These are phyloP conservation scores for Hippocampus barbouri DNA, from an alignment of 2,113 vertebrate genomes.

Conservation along the genomic window DNA sequence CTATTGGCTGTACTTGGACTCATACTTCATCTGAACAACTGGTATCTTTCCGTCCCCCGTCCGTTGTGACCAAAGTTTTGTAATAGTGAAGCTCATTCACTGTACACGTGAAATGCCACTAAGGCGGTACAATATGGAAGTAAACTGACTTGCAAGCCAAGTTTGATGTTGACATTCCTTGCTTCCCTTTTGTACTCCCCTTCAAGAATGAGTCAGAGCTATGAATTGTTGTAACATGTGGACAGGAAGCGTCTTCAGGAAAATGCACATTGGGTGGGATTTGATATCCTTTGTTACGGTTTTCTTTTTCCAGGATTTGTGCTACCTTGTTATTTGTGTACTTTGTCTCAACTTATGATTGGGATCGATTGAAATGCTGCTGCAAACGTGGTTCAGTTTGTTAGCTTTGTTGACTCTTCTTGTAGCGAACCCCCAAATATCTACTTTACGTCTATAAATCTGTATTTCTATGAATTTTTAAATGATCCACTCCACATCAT, in stretches of 20 bases:
- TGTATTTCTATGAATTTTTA: too few species aligned
- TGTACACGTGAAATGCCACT: constrained; percentile 14
- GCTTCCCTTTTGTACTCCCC: constrained; percentile 48
- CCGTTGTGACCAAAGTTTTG: neutral
- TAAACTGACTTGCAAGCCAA: constrained; percentile 12
- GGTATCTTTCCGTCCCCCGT: too few species aligned
- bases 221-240: constrained; percentile 71
- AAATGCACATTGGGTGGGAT: constrained; percentile 53
- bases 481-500: too few species aligned
- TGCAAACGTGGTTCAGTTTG: neutral
- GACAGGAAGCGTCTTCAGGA: constrained; percentile 74
- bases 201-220: constrained; percentile 53
- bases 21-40: too few species aligned
- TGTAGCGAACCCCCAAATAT: neutral
- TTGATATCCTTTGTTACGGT: constrained; percentile 45
- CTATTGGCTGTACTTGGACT: too few species aligned
- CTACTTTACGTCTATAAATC: too few species aligned
- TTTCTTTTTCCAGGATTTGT: constrained; percentile 13
- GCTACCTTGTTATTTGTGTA: constrained; percentile 4
- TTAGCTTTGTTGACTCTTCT: neutral
- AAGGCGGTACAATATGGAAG: constrained; percentile 2
- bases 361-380: neutral
- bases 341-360: neutral
- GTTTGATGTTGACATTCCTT: constrained; percentile 60
- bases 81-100: constrained; percentile 22